Percentiles rank a stretch among this genome's conserved stretches.
Conservation (phyloP, 1,140 invertebrate genomes). For the Drosophila athabasca region DNA sequence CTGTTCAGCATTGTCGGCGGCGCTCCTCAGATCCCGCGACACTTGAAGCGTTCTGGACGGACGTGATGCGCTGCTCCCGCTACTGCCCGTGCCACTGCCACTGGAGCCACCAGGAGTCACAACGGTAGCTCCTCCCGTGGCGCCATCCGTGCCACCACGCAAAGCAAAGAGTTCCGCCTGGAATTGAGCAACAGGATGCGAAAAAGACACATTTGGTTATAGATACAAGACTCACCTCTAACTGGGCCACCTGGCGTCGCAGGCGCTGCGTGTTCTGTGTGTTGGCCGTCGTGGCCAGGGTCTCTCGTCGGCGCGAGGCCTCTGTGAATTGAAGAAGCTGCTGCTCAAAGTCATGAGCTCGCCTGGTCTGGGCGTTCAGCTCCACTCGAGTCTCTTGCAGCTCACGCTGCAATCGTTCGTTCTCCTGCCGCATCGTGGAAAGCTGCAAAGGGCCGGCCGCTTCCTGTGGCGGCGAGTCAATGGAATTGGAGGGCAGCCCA, state of each 20-base stretch:
- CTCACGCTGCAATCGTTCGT: constrained; percentile 86
- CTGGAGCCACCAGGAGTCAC: constrained; percentile 32
- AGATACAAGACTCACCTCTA: constrained; percentile 84
- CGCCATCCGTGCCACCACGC: constrained; percentile 72
- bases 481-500: constrained; percentile 74
- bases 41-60: constrained; percentile 74
- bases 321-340: constrained; percentile 84
- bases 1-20: constrained; percentile 87
- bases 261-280: constrained; percentile 86
- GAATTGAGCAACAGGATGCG: neutral
- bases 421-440: constrained; percentile 84
- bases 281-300: constrained; percentile 74
- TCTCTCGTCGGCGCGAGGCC: constrained; percentile 69
- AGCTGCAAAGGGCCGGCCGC: constrained; percentile 43
- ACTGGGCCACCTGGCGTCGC: constrained; percentile 85
- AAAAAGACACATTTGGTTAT: neutral
- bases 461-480: constrained; percentile 76
- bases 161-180: constrained; percentile 83
- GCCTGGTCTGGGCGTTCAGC: constrained; percentile 84
- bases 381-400: constrained; percentile 85
- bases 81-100: constrained; percentile 51
- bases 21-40: constrained; percentile 85
- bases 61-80: constrained; percentile 59
- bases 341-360: constrained; percentile 85
- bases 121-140: constrained; percentile 41